phyloP scores from a whole-genome alignment of 2,797 vertebrate species.

The Phoxinus dragarum region DNA sequence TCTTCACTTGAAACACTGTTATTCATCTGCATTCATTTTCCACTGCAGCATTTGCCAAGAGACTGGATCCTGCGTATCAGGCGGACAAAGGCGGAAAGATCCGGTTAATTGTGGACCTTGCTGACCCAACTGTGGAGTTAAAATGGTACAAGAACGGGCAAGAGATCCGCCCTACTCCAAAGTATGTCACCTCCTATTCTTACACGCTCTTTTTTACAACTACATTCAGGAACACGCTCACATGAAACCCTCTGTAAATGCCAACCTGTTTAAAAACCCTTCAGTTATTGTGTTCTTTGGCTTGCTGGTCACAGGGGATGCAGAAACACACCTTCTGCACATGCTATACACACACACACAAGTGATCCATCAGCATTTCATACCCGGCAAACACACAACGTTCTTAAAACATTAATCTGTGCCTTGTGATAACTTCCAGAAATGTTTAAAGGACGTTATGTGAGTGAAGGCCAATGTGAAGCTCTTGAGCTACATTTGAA shows the following conservation, averaged over 20 bases:
- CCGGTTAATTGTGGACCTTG: conserved; percentile 91
- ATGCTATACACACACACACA: background rate
- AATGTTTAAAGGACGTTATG: conserved; percentile 42
- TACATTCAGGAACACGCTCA: background rate
- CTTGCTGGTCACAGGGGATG: conserved; percentile 58
- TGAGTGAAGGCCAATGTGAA: conserved; percentile 45
- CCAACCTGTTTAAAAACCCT: background rate
- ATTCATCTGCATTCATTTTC: background rate
- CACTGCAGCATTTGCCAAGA: conserved; percentile 91
- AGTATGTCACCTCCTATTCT: conserved; percentile 82
- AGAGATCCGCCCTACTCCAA: conserved; percentile 93
- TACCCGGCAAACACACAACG: conserved; percentile 57
- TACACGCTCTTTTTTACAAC: conserved; percentile 4
- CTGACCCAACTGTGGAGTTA: conserved; percentile 95
- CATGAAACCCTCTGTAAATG: background rate
- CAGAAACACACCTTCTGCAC: conserved; percentile 47
- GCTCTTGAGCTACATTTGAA: conserved; percentile 66
- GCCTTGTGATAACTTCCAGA: conserved; percentile 45
- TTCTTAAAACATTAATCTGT: conserved; percentile 62
- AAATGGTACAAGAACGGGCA: conserved; percentile 99
- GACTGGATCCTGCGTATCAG: conserved; percentile 95
- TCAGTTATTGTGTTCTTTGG: conserved; percentile 19
- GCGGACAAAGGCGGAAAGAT: conserved; percentile 96
- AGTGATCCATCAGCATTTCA: conserved; percentile 70
- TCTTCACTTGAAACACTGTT: background rate